phyloP scores from a whole-genome alignment of 2,797 vertebrate species.

The Diceros bicornis region DNA sequence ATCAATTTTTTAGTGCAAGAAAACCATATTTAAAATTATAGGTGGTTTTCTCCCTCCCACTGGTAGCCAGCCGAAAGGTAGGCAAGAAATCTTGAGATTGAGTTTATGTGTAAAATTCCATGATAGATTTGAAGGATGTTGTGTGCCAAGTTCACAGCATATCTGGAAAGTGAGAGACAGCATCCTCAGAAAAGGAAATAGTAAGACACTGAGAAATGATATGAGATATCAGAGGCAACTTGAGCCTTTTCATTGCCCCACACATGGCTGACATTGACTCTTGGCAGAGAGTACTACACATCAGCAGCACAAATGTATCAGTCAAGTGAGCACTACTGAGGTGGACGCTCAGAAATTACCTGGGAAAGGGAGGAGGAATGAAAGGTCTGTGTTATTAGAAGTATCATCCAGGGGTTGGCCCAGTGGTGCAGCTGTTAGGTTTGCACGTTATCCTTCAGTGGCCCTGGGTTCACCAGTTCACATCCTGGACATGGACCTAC shows the following conservation, averaged over 20 bases:
- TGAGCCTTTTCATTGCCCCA: background rate
- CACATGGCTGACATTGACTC: background rate
- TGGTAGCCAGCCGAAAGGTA: background rate
- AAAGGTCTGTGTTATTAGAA: background rate
- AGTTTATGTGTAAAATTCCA: background rate
- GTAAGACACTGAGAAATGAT: background rate
- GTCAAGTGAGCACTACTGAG: background rate
- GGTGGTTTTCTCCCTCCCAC: accelerated
- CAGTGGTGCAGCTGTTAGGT: too few species aligned
- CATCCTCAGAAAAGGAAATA: background rate
- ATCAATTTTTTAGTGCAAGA: background rate
- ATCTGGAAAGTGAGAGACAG: background rate
- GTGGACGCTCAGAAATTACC: background rate
- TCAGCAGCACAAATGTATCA: background rate
- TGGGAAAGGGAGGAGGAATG: background rate
- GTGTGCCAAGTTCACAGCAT: background rate
- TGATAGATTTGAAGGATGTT: background rate
- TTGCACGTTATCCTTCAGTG: too few species aligned
- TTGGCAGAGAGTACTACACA: background rate
- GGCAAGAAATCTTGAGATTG: background rate
- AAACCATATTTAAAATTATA: background rate
- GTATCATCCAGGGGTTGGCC: too few species aligned
- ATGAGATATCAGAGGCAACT: background rate
- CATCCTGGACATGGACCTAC: too few species aligned
- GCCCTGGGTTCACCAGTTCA: too few species aligned